Base-by-base conservation (phyloP, 2,888 invertebrate species). In the Invenusta paracnida region DNA sequence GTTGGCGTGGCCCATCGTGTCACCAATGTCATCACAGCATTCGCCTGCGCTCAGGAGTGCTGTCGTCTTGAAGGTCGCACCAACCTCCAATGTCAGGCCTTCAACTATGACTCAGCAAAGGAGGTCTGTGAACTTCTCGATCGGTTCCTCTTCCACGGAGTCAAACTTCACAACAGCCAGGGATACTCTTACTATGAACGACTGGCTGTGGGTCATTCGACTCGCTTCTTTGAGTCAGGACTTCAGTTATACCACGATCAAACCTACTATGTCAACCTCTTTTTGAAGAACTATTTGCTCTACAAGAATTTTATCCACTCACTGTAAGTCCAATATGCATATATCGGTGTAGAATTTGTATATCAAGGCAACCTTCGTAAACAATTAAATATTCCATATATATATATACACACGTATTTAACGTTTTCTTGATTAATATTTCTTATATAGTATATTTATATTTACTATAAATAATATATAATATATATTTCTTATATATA, bases 41-140 rank as follows among this genome's bases (percentile, higher is more conserved):
- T 86, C 2, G 86, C 85, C 0, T 89, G 89, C 87, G 88, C 88
- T 11, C 84, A 86, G 30, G 23, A 86, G 5, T 89, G 89, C 85
- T 30, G 88, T n/a, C 66, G 82, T 67, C 86, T 85, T 0, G 87
- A 73, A 23, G 23, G 73, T n/a, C 2, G 11, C 2, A 23, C 73
- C 27, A 73, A 86, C 23, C 79, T 79, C 0, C 88, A 88, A 82
- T 89, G 89, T 84, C 86, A 88, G 73, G 89, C 89, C 82, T 88
- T 89, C 82, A 89, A 89, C 87, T 89, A 87, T 84, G 88, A 89
- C 87, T 88, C 84, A 0, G 27, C 25, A 11, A 85, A 30, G 17
- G 87, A 87, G 23, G 79, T 73, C 0, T 89, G 89, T 88, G 88
- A 89, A 87, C 86, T 89, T 13, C 48, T 89, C 27, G 88, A 88